Conservation (phyloP, 2,797 vertebrate genomes). For the Columba guinea region DNA sequence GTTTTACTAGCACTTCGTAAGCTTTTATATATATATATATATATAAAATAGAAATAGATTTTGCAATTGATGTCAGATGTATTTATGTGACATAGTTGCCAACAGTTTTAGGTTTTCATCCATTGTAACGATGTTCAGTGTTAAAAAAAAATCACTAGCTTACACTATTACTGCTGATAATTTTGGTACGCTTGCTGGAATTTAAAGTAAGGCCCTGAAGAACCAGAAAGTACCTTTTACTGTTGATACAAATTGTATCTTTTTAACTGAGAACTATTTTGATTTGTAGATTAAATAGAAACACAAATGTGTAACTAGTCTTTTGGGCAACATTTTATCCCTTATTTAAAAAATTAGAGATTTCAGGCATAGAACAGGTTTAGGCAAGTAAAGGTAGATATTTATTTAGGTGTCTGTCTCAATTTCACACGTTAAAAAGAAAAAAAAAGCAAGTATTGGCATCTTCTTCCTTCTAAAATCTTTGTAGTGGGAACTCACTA, state of each 20-base stretch:
- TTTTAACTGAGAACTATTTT: conserved; percentile 86
- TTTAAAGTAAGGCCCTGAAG: conserved; percentile 82
- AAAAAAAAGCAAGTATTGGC: conserved; percentile 66
- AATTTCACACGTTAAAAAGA: conserved; percentile 60
- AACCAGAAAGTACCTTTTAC: conserved; percentile 90
- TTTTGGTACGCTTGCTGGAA: conserved; percentile 60
- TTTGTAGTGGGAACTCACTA: conserved; percentile 68
- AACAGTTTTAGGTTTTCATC: conserved; percentile 25
- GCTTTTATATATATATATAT: background rate
- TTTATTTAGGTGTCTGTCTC: conserved; percentile 72
- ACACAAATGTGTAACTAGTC: conserved; percentile 81
- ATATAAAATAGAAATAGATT: conserved; percentile 38
- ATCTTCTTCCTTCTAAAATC: conserved; percentile 73
- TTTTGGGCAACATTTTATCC: conserved; percentile 89
- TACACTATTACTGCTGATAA: conserved; percentile 32
- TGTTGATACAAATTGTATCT: conserved; percentile 99
- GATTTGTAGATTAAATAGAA: conserved; percentile 83
- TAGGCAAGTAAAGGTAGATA: conserved; percentile 70
- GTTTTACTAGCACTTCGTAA: conserved; percentile 69
- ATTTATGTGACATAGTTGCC: background rate
- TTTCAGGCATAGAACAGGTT: conserved; percentile 67
- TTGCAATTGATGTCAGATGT: conserved; percentile 31
- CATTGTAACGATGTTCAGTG: background rate
- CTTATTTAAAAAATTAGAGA: conserved; percentile 78
- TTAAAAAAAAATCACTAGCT: conserved; percentile 33